Base-by-base conservation (phyloP, 2,797 vertebrate genomes). In the Petrocephalus sullivani region DNA sequence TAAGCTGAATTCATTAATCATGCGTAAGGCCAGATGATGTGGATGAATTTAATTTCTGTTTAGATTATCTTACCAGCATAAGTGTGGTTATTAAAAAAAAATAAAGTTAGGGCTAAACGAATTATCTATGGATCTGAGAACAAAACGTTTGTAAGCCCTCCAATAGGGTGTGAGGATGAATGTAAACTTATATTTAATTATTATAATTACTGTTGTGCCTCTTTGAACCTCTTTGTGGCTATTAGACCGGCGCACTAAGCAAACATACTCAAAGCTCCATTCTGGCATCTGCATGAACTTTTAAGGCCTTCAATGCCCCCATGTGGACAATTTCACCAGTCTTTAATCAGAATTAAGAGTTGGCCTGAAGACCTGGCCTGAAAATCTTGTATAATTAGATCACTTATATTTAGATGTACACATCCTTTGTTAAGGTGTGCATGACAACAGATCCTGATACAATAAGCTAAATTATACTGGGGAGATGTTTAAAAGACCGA, bases 41-140 rank as follows among this genome's bases (percentile, higher is more conserved):
- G 64, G 28, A 71, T 71, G 4, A 37, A 71, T 71, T 71, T 71
- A 71, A 16, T 71, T 71, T 3, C 64, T 67, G 23, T 33, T 37
- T 33, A 71, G 28, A 71, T 37, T 14, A 71, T 14, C 64, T 71
- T 71, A 71, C 33, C 64, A 71, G 33, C 28, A 37, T 71, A 71
- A 71, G 61, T 67, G 61, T 67, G 61, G 61, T 67, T 67, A 67
- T 67, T 67, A 67, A 37, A 71, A 71, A 37, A 67, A 71, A 71
- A 37, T 46, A 9, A 51, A 51, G 6, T 5, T 51, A 9, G 49
- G 7, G 49, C 49, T 57, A 57, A 57, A 56, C 54, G 14, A 56
- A 56, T 56, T 19, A 57, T 4, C 56, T 57, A 19, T 57, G 56
- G 14, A 4, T 14, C 56, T 57, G 56, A 57, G 19, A 58, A 58